Evolutionary conservation across 2,113 vertebrate species (phyloP).

Genomic region (Deroptyus accipitrinus): DNA sequence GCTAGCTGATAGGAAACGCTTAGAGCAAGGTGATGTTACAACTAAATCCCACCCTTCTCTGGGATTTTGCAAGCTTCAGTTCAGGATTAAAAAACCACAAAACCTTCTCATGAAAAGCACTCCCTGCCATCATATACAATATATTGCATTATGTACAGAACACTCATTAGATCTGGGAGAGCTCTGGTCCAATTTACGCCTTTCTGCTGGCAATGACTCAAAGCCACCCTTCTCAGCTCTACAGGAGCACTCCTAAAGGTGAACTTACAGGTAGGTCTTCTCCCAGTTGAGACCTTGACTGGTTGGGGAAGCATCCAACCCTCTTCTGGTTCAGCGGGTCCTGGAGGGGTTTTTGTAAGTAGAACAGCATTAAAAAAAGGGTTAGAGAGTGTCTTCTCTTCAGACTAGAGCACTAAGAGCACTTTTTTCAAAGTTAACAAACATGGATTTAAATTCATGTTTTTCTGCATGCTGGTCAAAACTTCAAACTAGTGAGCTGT

Average conservation of each 20-base stretch:
- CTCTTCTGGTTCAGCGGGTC: background rate
- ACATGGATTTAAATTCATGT: background rate
- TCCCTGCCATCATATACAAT: background rate
- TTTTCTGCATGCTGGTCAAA: background rate
- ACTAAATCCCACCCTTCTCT: background rate
- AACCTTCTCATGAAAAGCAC: background rate
- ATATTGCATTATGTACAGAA: background rate
- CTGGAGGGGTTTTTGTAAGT: rapidly evolving
- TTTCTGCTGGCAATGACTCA: background rate
- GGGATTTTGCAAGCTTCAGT: background rate
- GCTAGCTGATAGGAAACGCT: background rate
- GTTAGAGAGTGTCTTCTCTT: background rate
- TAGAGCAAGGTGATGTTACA: background rate
- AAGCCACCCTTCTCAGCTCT: background rate
- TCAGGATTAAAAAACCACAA: background rate
- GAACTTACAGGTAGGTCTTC: background rate
- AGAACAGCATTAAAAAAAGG: background rate
- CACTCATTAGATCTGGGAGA: background rate
- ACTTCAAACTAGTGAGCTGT: background rate
- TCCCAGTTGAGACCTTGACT: background rate
- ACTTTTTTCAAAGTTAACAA: background rate
- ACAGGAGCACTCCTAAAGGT: background rate
- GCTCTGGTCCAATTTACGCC: background rate
- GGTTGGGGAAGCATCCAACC: background rate
- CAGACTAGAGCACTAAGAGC: background rate